phyloP scores from a whole-genome alignment of 2,888 invertebrate genomes.

The Caenorhabditis wallacei region DNA sequence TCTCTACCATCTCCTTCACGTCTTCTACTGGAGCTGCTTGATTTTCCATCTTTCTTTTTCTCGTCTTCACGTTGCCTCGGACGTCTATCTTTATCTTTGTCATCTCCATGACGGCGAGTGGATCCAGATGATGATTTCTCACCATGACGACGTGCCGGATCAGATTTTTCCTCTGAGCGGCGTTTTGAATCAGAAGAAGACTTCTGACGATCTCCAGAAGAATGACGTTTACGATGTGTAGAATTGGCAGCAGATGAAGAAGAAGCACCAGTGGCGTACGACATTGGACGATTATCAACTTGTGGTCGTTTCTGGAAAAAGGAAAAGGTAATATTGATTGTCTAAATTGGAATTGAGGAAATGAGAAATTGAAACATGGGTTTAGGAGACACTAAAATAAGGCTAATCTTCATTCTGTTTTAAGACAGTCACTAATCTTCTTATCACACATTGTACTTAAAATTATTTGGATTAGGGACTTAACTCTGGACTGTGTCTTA shows the following conservation, averaged over 20 bases:
- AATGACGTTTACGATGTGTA: neutral
- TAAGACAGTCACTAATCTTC: conserved; percentile 10
- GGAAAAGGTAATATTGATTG: neutral
- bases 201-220: conserved; percentile 8
- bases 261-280: neutral
- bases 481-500: no score
- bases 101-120: neutral
- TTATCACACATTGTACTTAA: conserved; percentile 8
- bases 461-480: neutral
- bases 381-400: neutral
- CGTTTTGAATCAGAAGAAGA: conserved; percentile 1
- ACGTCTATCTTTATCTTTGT: neutral
- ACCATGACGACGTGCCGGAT: neutral
- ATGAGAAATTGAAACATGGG: neutral
- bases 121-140: neutral
- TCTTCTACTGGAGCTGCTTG: conserved; percentile 6
- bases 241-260: conserved; percentile 1
- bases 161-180: no score
- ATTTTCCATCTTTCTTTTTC: conserved; percentile 8
- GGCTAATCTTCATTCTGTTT: conserved; percentile 1
- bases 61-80: conserved; percentile 1
- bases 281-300: conserved; percentile 25
- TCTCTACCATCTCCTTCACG: conserved; percentile 12
- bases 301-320: conserved; percentile 23
- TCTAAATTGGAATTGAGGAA: neutral